Base-by-base conservation (phyloP, 1,140 invertebrate genomes). In the Trichomalopsis sarcophagae region DNA sequence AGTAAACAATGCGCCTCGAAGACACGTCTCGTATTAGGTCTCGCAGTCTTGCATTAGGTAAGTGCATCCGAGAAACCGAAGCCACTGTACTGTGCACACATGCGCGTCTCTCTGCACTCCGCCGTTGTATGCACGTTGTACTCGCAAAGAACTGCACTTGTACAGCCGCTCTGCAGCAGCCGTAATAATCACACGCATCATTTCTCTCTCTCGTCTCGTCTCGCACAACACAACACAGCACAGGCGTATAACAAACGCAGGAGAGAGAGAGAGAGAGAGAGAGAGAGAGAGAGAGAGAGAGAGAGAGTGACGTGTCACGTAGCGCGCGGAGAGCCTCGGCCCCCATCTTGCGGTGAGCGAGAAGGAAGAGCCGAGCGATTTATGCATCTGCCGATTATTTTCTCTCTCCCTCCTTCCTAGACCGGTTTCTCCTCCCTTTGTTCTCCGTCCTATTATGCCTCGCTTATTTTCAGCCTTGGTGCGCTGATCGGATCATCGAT, bases 311-410 rank as follows among this genome's bases (percentile, higher is more conserved):
- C 68, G 40, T 73, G 69, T 71, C 69, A 81, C 68, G n/a, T 73
- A 44, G 17, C 27, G 33, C 10, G 27, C 10, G 27, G 27, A 73
- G 69, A 73, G 69, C 79, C 82, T 86, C 80, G 47, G 23, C 40
- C 69, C 21, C 55, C 81, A 44, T 73, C 44, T 73, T 73, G 44
- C 4, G 40, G 71, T n/a, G 44, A 80, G 11, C n/a, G 40, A 17
- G 27, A 30, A 79, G 66, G 62, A 33, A 81, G 21, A 81, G 44
- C 47, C 13, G n/a, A 27, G 71, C 69, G n/a, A 50, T 86, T 85
- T 44, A 79, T 33, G 44, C 82, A 82, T 86, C 89, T 87, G 75
- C 85, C 87, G 73, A 82, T 87, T 78, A 71, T 86, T 74, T 88
- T 84, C 88, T 79, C 86, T 89, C 85, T 74, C 55, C 21, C 55